These are phyloP conservation scores for Borostomias antarcticus DNA, from an alignment of 2,797 vertebrate genomes.

Conservation along the genomic window DNA sequence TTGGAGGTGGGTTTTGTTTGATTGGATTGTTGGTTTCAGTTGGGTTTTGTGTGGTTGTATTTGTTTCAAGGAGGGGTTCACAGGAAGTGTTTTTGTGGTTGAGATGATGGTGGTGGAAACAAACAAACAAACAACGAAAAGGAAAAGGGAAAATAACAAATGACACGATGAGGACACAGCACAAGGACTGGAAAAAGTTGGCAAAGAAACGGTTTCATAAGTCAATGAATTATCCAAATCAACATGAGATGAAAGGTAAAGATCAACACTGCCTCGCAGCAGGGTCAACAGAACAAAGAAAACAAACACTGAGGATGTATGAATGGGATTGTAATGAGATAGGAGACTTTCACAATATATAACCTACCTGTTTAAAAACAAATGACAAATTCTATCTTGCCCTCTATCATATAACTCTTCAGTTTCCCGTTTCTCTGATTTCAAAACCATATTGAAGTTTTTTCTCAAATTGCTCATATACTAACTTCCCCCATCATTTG, in stretches of 20 bases:
- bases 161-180: conserved; percentile 82
- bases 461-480: conserved; percentile 12
- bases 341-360: conserved; percentile 77
- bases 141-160: conserved; percentile 74
- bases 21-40: conserved; percentile 51
- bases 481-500: conserved; percentile 32
- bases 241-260: conserved; percentile 67
- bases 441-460: neutral
- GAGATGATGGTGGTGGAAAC: conserved; percentile 77
- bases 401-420: conserved; percentile 12
- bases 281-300: conserved; percentile 73
- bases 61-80: conserved; percentile 79
- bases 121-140: conserved; percentile 70
- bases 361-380: conserved; percentile 85
- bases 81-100: conserved; percentile 74
- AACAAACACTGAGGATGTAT: conserved; percentile 76
- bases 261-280: conserved; percentile 77
- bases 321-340: conserved; percentile 73
- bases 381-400: conserved; percentile 21
- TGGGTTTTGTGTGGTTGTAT: conserved; percentile 61
- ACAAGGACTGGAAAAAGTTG: conserved; percentile 64
- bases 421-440: conserved; percentile 17
- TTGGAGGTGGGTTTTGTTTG: conserved; percentile 45
- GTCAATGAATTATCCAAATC: conserved; percentile 74
- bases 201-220: conserved; percentile 70